Evolutionary conservation across 2,797 vertebrate species (phyloP), one percentile per base, ranked within the genome.

Genomic region (Astyanax mexicanus): DNA sequence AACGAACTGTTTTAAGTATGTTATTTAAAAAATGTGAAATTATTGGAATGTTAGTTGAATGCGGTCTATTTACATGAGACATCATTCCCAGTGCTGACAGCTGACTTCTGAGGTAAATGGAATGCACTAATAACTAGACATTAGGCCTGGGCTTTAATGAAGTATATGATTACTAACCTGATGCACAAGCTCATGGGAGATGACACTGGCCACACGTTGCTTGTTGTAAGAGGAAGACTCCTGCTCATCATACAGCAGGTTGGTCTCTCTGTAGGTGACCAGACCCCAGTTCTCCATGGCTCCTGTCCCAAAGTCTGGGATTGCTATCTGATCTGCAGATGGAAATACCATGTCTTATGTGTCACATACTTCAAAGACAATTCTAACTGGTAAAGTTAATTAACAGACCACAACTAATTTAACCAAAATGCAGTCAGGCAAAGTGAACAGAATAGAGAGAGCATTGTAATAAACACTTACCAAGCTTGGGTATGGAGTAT

Each of bases 281-380:
- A 99, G 92, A 0, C 98, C 98, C 98, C 98, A 99, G 92, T 99
- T 99, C 86, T 99, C 98, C 98, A 99, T 99, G 37, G 98, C 98
- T 23, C 98, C 98, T 0, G 97, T 98, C 3, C 98, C 96, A 21
- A 99, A 99, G 86, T 99, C 96, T 86, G 98, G 98, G 86, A 99
- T 99, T 77, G 98, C 97, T 45, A 99, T 99, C 91, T 97, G 89
- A 91, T 99, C 98, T 99, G 78, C 1, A 87, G 72, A 69, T 72
- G 19, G 79, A 74, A 75, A 77, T 15, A 61, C 62, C 13, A 68
- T n/a, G 62, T 1, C 13, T 6, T 62, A 2, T 17, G 44, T 42
- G 60, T 64, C 69, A 25, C 21, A 64, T 38, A 11, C 27, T 32
- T 27, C 23, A 17, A 3, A 51, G 2, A 58, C 29, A 12, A 15